A percentile compares a stretch with the other conserved stretches of the same genome.
Evolutionary conservation across 2,888 invertebrate genomes (phyloP).

Genomic region (Cerastoderma edule): DNA sequence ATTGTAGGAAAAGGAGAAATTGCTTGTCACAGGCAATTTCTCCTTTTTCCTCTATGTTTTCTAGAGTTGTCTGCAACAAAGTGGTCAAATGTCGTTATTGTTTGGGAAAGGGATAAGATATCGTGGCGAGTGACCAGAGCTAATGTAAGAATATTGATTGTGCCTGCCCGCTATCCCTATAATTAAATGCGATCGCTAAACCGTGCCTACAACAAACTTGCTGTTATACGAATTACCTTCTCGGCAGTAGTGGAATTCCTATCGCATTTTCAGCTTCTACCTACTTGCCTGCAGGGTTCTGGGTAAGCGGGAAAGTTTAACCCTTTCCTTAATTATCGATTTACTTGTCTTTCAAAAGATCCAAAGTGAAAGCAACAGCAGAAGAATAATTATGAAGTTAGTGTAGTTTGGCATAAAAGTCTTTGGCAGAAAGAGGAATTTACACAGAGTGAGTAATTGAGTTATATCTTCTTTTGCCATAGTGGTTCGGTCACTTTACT

Average conservation of each 20-base stretch:
- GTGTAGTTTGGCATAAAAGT: no score
- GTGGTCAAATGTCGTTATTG: conserved; percentile 8
- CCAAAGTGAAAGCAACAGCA: no score
- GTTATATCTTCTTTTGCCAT: no score
- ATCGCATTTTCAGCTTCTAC: conserved; percentile 8
- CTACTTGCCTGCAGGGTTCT: no score
- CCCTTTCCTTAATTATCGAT: no score
- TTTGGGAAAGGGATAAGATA: no score
- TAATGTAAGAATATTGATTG: conserved; percentile 36
- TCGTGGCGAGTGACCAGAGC: conserved; percentile 31
- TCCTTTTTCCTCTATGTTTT: background rate
- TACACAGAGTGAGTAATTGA: no score
- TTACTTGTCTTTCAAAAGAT: no score
- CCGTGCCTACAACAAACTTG: conserved; percentile 29
- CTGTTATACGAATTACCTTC: conserved; percentile 48
- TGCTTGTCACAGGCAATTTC: background rate
- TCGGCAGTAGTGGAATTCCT: conserved; percentile 38
- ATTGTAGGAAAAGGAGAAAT: conserved; percentile 16
- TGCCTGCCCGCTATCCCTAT: conserved; percentile 19
- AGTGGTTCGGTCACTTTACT: no score
- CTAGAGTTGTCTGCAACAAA: background rate
- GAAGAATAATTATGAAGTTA: no score
- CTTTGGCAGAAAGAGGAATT: no score
- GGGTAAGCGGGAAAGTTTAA: no score
- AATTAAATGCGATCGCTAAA: conserved; percentile 39